A percentile compares a stretch with the other conserved stretches of the same genome.
Conservation (phyloP, 2,797 vertebrate genomes). For the Mionectes olivaceus region DNA sequence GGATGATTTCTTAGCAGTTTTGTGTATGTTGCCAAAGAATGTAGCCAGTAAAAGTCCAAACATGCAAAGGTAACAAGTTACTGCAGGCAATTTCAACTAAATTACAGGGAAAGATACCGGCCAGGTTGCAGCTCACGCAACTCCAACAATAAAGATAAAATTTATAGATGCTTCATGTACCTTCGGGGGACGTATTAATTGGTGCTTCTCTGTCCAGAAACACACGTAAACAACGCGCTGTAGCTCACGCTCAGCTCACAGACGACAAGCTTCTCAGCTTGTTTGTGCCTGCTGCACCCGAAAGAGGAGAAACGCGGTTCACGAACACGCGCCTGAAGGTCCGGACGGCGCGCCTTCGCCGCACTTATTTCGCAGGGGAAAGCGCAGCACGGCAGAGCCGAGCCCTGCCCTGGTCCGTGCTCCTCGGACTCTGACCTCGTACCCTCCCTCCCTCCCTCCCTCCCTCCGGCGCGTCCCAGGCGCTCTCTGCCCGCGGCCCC, state of each 20-base stretch:
- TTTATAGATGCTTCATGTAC: neutral
- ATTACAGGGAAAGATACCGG: neutral
- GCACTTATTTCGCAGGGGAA: fast-evolving
- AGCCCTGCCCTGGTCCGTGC: neutral
- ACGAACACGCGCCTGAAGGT: fast-evolving
- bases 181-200: neutral
- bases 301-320: fast-evolving
- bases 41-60: neutral
- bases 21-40: neutral
- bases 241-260: neutral
- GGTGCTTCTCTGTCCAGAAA: neutral
- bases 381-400: fast-evolving
- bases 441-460: neutral
- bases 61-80: neutral
- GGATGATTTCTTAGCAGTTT: neutral
- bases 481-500: too few species aligned
- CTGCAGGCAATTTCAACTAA: neutral
- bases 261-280: neutral
- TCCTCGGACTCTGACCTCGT: neutral
- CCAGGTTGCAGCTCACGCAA: neutral
- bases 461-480: fast-evolving
- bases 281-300: neutral
- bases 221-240: neutral
- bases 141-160: neutral
- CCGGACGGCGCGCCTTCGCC: fast-evolving